Evolutionary conservation across 2,888 invertebrate genomes (phyloP), one percentile per base, ranked within the genome.

Genomic region (Falcaria lacertinaria): DNA sequence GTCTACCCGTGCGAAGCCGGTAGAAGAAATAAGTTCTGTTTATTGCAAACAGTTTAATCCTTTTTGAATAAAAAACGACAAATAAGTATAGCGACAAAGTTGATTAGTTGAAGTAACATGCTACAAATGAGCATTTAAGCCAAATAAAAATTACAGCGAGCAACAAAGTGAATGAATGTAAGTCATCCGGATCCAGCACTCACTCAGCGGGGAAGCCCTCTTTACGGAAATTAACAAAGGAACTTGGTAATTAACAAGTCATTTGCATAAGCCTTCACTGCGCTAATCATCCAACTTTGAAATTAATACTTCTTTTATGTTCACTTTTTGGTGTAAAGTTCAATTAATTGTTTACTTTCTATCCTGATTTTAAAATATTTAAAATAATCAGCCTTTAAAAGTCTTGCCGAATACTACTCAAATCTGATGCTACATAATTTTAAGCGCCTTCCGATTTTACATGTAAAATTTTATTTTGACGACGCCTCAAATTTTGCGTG

Each of bases 231-330:
- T 72, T 64, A 74, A 74, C 64, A 64, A 62, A 60, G 61, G 54
- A 61, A 69, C 65, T 60, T 57, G 50, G 70, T 71, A 74, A 75
- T 78, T 76, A 73, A 72, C 72, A 66, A 72, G 64, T 59, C 49
- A 76, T 80, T 80, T 77, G 73, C 78, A 80, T 78, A 72, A 72
- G 74, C 77, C 75, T 72, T 60, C 47, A 60, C 63, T 63, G 69
- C 69, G 76, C 70, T 77, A 78, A 80, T 80, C 74, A 67, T 60
- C 46, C 50, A 63, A 68, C 68, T 71, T 69, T 54, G 53, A 63
- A 63, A 68, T 62, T 52, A 56, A 53, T 48, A 51, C 34, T 44
- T 6, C 47, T 44, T 42, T 44, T 40, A 38, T 17, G 38, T 39
- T 34, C 50, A 51, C 14, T 14, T 19, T 34, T 34, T 34, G 14